Base-by-base conservation (phyloP, 64 coral and sea anemone genomes). In the Dendrophyllia cribrosa region DNA sequence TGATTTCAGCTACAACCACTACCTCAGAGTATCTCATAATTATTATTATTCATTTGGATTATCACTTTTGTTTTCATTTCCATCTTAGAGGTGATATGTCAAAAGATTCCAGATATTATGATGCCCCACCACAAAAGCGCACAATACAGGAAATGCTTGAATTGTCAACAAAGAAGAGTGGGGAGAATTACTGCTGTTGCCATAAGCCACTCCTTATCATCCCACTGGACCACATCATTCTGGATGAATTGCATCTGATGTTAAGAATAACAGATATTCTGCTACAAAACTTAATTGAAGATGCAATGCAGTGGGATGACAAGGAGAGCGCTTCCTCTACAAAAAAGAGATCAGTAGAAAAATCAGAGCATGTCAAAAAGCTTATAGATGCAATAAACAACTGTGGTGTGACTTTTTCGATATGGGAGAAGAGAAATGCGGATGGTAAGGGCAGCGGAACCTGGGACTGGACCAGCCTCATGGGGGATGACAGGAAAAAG, bases 51-150 rank as follows among this genome's bases (percentile, higher is more conserved):
- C 0, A 74, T 56, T 44, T 17, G 22, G 15, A 55, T 73, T 45
- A 61, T 53, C 44, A 60, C 55, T 84, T 83, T 80, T 75, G 73
- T 86, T 13, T 63, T 64, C 20, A n/a, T 34, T 34, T 34, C 34
- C 16, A 51, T 68, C 48, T 50, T 51, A 94, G 93, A 77, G 78
- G 78, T 88, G 93, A 94, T 48, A 94, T 94, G 93, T 77, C 87
- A 23, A 94, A 94, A 59, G 8, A 62, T 26, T 44, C 59, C 63
- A 79, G 83, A 6, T 77, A 64, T 15, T 86, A 90, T 51, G 24
- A 83, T 24, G 48, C 46, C 58, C 44, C 24, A 7, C 66, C 78
- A 5, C 66, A 90, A 59, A 43, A 7, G 9, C 23, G 73, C n/a
- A 90, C 80, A 15, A 17, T 86, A 11, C 25, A 95, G 13, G 82